These are phyloP conservation scores for Lamellibrachia satsuma DNA, from an alignment of 2,888 invertebrate species.

Conservation along the genomic window DNA sequence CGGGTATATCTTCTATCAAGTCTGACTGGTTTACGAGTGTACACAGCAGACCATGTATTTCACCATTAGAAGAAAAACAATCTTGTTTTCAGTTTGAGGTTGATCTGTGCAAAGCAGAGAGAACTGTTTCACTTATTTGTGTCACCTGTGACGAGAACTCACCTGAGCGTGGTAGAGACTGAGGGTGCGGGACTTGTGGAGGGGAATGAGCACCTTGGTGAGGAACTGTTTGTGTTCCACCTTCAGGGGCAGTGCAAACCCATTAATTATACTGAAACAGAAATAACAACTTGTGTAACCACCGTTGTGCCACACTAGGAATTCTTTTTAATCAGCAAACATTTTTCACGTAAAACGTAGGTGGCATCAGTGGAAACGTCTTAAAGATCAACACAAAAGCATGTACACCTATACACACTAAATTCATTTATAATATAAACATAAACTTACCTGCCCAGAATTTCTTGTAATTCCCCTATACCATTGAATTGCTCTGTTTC, in stretches of 20 bases:
- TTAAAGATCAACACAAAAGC: no score
- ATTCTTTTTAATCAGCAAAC: neutral
- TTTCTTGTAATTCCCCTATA: slow-evolving; percentile 94
- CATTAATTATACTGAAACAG: slow-evolving; percentile 89
- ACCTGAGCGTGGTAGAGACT: slow-evolving; percentile 89
- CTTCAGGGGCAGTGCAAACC: slow-evolving; percentile 96
- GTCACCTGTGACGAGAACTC: slow-evolving; percentile 28
- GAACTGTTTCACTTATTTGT: neutral
- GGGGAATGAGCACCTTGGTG: slow-evolving; percentile 89
- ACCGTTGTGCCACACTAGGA: neutral
- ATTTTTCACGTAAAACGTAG: neutral
- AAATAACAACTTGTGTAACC: neutral
- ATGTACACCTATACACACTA: no score
- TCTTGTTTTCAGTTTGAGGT: neutral
- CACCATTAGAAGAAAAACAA: no score
- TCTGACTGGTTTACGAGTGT: neutral
- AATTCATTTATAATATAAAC: neutral
- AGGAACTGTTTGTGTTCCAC: slow-evolving; percentile 98
- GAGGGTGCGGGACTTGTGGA: slow-evolving; percentile 95
- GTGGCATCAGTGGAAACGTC: neutral
- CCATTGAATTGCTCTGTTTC: slow-evolving; percentile 99
- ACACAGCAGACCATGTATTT: neutral
- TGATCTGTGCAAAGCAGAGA: neutral
- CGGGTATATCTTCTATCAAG: neutral
- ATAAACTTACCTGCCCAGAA: slow-evolving; percentile 74